Evolutionary conservation across 2,113 vertebrate genomes (phyloP), one percentile per base, ranked within the genome.

Genomic region (Stictonetta naevosa): DNA sequence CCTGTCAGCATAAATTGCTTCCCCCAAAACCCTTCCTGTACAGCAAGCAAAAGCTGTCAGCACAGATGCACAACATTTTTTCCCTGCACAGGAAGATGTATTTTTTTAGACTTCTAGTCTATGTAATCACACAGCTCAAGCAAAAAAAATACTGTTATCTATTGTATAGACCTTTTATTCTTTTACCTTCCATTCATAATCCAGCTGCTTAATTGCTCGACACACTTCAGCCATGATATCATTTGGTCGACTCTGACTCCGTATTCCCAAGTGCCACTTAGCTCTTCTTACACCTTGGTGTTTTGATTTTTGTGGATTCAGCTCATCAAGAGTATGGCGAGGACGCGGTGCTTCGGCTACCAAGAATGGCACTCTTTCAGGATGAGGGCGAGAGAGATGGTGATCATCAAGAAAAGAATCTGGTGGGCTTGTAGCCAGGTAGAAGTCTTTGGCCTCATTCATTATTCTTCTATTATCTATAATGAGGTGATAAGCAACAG

Each of bases 151-250:
- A 53, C 5, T 80, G 15, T 2, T 44, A 4, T 25, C 13, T 77
- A 26, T 15, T 62, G 5, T 60, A 58, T 85, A 68, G 29, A 7
- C 20, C 9, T 21, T 64, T n/a, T 58, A 22, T 67, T 60, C 40
- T 64, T 92, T 98, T 97, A 99, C 99, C 99, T 99, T 99, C 99
- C 99, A 99, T 97, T 99, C 99, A 50, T 99, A 99, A 97, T 99
- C 99, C 94, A 99, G 97, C 87, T 99, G 99, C 92, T 99, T 99
- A 98, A 99, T 99, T 95, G 99, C 99, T 83, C 99, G 97, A 86
- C 99, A 99, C 64, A 99, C 99, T 98, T 99, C 99, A 8, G 99
- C 98, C 99, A 99, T 99, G 88, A 99, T 99, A 89, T 99, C 99
- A 88, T 99, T 99, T 60, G 99, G 99, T 80, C 99, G 96, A 96